Percentiles rank a stretch among this genome's conserved stretches.
These are phyloP conservation scores for Chydorus sphaericus DNA, from an alignment of 2,888 invertebrate species.

Conservation along the genomic window DNA sequence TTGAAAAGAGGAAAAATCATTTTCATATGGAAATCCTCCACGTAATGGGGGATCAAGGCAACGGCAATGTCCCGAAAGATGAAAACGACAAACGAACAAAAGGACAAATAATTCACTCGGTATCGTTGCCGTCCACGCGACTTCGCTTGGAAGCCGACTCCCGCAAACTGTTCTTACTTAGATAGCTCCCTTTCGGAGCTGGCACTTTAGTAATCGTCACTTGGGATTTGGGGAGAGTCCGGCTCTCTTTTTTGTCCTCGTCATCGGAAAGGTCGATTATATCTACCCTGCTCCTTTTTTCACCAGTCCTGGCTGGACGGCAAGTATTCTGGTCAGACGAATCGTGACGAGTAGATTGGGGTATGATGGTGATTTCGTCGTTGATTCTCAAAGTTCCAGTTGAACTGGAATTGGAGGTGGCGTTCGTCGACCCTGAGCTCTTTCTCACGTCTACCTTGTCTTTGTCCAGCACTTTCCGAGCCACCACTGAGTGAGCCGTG, in stretches of 20 bases:
- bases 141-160: slow-evolving; percentile 1
- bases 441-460: slow-evolving; percentile 27
- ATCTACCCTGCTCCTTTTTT: slow-evolving; percentile 16
- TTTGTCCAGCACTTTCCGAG: slow-evolving; percentile 70
- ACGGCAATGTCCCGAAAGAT: too few species aligned
- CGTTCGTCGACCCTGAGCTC: neutral
- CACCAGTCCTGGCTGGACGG: neutral
- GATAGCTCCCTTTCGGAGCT: slow-evolving; percentile 4
- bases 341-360: slow-evolving; percentile 45
- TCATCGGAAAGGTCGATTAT: slow-evolving; percentile 22
- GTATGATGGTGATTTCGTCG: slow-evolving; percentile 78
- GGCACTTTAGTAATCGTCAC: slow-evolving; percentile 21
- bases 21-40: neutral
- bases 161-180: neutral
- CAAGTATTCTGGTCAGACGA: neutral
- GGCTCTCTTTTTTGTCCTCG: slow-evolving; percentile 19
- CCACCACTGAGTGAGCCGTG: slow-evolving; percentile 79
- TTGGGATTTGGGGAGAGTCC: slow-evolving; percentile 14
- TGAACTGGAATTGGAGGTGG: slow-evolving; percentile 24
- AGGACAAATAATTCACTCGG: slow-evolving; percentile 4
- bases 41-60: neutral
- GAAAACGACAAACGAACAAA: neutral
- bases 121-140: slow-evolving; percentile 2
- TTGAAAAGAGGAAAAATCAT: too few species aligned
- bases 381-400: slow-evolving; percentile 71